Conservation (phyloP, 2,888 invertebrate species). For the Ormyrus pomaceus region DNA sequence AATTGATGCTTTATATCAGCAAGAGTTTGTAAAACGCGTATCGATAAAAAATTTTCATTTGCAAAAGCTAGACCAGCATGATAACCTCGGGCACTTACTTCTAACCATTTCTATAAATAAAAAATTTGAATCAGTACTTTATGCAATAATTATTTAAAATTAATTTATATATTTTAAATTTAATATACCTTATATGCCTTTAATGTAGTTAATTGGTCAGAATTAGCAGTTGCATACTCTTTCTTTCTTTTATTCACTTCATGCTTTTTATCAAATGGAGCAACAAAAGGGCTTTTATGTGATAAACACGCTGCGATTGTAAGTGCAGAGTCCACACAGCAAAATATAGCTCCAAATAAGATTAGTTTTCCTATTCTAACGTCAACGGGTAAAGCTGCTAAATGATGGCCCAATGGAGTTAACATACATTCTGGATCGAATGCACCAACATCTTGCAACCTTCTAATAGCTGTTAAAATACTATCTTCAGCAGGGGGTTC, state of each 20-base stretch:
- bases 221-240: slow-evolving; percentile 86
- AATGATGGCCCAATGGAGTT: slow-evolving; percentile 91
- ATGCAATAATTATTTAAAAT: slow-evolving; percentile 9
- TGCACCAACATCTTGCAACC: slow-evolving; percentile 88
- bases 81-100: slow-evolving; percentile 79
- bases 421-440: slow-evolving; percentile 85
- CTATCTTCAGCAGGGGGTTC: slow-evolving; percentile 85
- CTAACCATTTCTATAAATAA: slow-evolving; percentile 84
- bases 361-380: slow-evolving; percentile 94
- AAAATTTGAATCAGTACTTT: slow-evolving; percentile 25
- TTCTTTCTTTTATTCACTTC: slow-evolving; percentile 85
- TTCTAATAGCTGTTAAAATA: slow-evolving; percentile 82
- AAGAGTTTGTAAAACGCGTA: slow-evolving; percentile 88
- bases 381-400: slow-evolving; percentile 93
- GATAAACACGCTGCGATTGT: slow-evolving; percentile 92
- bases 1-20: slow-evolving; percentile 92
- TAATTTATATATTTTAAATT: slow-evolving; percentile 9
- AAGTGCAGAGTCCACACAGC: slow-evolving; percentile 93
- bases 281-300: slow-evolving; percentile 86
- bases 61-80: slow-evolving; percentile 88
- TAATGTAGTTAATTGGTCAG: slow-evolving; percentile 92
- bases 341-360: slow-evolving; percentile 93
- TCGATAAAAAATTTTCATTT: slow-evolving; percentile 88
- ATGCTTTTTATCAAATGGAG: slow-evolving; percentile 84
- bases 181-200: slow-evolving; percentile 86